phyloP scores from a whole-genome alignment of 2,888 invertebrate species.

The Papilio gigon region DNA sequence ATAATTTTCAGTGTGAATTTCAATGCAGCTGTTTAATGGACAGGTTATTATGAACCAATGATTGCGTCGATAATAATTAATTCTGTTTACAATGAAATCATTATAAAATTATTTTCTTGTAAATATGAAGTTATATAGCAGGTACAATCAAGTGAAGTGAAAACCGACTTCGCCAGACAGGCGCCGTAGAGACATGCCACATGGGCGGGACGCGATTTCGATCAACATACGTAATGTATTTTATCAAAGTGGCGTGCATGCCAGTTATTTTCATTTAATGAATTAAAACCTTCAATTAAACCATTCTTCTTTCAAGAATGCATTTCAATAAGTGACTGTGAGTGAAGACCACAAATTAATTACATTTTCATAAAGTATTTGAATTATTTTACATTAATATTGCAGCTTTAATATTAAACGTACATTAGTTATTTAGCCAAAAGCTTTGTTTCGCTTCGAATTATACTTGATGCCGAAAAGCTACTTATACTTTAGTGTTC shows the following conservation, averaged over 20 bases:
- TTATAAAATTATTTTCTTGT: not conserved
- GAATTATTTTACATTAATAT: not conserved
- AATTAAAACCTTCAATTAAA: no score
- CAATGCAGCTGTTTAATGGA: not conserved
- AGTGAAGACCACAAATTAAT: not conserved
- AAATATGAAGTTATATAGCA: not conserved
- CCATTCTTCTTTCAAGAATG: no score
- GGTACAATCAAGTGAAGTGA: not conserved
- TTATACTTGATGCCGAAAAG: not conserved
- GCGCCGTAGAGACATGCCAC: not conserved
- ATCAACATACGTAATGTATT: not conserved
- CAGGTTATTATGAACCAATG: not conserved
- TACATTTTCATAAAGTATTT: no score
- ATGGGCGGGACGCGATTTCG: not conserved
- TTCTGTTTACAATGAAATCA: not conserved
- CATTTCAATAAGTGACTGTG: no score
- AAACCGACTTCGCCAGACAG: constrained; percentile 2
- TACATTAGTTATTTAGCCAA: not conserved
- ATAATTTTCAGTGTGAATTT: not conserved
- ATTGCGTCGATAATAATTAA: not conserved
- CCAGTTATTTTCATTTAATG: no score
- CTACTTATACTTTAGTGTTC: not conserved
- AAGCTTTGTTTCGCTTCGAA: constrained; percentile 1
- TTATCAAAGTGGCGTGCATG: not conserved
- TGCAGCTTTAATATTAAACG: not conserved